Percentiles rank a stretch among this genome's conserved stretches.
These are phyloP conservation scores for Theretra japonica DNA, from an alignment of 2,888 invertebrate genomes.

Conservation along the genomic window DNA sequence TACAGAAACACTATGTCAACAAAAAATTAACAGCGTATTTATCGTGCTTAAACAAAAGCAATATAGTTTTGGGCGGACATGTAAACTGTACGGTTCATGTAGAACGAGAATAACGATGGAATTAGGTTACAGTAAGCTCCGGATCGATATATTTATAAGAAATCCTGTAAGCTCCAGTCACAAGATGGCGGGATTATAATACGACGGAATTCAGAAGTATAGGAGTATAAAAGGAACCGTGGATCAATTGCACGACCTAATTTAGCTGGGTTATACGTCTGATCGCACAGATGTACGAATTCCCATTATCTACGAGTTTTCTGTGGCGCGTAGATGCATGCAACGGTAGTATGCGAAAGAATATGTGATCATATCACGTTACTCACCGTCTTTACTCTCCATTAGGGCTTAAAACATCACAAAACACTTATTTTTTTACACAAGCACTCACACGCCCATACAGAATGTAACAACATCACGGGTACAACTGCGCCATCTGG, in stretches of 20 bases:
- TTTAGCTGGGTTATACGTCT: conserved; percentile 75
- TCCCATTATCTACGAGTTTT: conserved; percentile 69
- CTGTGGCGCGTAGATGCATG: conserved; percentile 55
- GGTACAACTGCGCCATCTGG: conserved; percentile 81
- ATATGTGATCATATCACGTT: conserved; percentile 51
- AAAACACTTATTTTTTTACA: conserved; percentile 80
- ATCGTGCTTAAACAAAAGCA: conserved; percentile 26
- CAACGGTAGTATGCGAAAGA: conserved; percentile 37
- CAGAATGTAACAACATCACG: conserved; percentile 82
- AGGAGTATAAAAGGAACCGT: conserved; percentile 60
- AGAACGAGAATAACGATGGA: conserved; percentile 56
- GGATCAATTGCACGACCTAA: conserved; percentile 62
- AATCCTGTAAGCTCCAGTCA: conserved; percentile 79
- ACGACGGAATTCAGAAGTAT: conserved; percentile 58
- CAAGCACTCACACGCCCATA: conserved; percentile 84
- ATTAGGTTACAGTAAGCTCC: conserved; percentile 74
- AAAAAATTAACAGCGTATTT: conserved; percentile 49
- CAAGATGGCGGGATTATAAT: conserved; percentile 82
- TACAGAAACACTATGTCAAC: conserved; percentile 61
- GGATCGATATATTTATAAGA: conserved; percentile 80
- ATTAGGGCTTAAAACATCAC: conserved; percentile 76
- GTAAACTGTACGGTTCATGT: conserved; percentile 45
- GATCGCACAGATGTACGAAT: conserved; percentile 79
- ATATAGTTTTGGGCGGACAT: conserved; percentile 37
- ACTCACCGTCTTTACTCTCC: conserved; percentile 77